Base-by-base conservation (phyloP, 35 echinoderm and acorn worm genomes). In the Lytechinus variegatus region DNA sequence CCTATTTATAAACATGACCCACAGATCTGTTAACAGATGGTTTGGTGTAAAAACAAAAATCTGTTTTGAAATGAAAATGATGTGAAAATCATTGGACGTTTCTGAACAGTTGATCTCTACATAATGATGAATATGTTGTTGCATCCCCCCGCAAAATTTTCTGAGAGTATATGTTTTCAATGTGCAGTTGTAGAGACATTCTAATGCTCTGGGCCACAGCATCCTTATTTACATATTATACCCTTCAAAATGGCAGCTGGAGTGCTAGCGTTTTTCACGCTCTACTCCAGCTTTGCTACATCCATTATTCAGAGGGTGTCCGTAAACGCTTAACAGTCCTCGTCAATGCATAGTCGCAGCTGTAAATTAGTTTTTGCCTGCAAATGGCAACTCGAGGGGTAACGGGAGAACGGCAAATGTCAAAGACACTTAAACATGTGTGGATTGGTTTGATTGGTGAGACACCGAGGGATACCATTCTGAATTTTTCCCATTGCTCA, bases 281-380 rank as follows among this genome's bases (percentile, higher is more conserved):
- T 93, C 53, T 28, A 57, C 52, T 55, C 54, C 92, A 93, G 53
- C 54, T 93, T 44, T 57, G 53, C 92, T 55, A 57, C 92, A 93
- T 93, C 92, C 92, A 93, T 93, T 93, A 93, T 93, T 93, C 92
- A 93, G 55, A 93, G 54, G 54, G 92, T 93, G 92, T 57, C 54
- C 55, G 92, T 93, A 57, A 93, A 93, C 53, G 92, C 92, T 55
- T 93, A 56, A 55, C 92, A 16, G 92, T 93, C 54, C 52, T 93
- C 54, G 92, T 93, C 53, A 93, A 10, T 90, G 88, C 28, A 90
- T 90, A 28, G 28, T 52, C 52, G 88, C 88, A 90, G 88, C 88
- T 90, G 88, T 90, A 90, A 90, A 90, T 90, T 90, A 90, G 88
- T 54, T 90, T 54, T 90, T 90, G 88, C 88, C 88, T 54, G 88